Evolutionary conservation across 1,140 invertebrate genomes (phyloP).

Genomic region (Pseudomyrmex flavicornis): DNA sequence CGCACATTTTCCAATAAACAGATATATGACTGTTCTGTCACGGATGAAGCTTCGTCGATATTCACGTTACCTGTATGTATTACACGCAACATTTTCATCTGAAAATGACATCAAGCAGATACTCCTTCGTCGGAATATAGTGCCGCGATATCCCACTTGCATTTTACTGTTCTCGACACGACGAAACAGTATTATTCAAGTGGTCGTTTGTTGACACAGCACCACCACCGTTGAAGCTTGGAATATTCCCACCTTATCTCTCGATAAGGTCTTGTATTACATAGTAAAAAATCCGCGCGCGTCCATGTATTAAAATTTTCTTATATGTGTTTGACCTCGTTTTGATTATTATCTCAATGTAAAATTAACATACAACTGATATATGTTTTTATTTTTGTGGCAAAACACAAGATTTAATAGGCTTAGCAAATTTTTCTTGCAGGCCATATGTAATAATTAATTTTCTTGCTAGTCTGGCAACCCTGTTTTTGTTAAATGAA

Average conservation of each 20-base stretch:
- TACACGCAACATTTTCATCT: conserved; percentile 60
- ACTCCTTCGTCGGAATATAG: conserved; percentile 49
- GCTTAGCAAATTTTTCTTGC: no score
- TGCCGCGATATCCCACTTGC: conserved; percentile 44
- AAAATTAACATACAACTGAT: no score
- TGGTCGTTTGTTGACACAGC: conserved; percentile 44
- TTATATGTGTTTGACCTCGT: no score
- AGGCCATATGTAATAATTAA: no score
- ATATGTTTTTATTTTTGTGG: no score
- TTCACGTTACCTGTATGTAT: conserved; percentile 43
- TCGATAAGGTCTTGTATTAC: neutral
- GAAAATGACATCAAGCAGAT: conserved; percentile 55
- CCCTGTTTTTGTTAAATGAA: neutral
- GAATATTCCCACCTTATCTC: conserved; percentile 27
- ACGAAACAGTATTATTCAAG: conserved; percentile 53
- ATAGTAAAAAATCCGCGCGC: no score
- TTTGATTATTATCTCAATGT: no score
- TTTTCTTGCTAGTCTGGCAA: no score
- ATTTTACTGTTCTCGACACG: conserved; percentile 50
- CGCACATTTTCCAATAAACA: conserved; percentile 56
- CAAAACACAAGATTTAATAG: no score
- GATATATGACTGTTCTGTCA: conserved; percentile 35
- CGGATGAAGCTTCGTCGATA: conserved; percentile 62
- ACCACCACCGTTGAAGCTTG: conserved; percentile 4
- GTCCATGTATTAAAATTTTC: no score